Evolutionary conservation across 2,888 invertebrate genomes (phyloP).

Genomic region (Lumbricus terrestris): DNA sequence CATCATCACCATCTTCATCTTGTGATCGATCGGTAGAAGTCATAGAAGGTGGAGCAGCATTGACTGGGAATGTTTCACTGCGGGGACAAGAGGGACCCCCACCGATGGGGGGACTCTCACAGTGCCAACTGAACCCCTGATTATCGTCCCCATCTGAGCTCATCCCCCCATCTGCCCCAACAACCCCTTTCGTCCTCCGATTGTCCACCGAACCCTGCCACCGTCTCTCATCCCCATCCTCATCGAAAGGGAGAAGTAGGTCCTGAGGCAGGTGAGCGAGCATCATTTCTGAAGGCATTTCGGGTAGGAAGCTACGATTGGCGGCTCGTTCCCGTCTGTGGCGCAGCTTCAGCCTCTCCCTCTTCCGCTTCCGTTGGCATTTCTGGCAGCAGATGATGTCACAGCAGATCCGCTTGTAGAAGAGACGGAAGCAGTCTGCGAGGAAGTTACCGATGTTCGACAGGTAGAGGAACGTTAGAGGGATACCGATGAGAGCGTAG

Average conservation of each 20-base stretch:
- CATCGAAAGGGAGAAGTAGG: neutral
- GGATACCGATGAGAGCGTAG: conserved; percentile 45
- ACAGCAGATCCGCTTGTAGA: conserved; percentile 44
- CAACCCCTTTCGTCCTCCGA: neutral
- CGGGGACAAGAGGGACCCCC: neutral
- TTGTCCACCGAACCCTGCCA: neutral
- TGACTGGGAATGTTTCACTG: neutral
- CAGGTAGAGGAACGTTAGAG: conserved; percentile 44
- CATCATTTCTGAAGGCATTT: neutral
- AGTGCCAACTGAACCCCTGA: neutral
- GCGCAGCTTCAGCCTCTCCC: conserved; percentile 33
- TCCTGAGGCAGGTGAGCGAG: neutral
- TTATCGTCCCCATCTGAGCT: neutral
- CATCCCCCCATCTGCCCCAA: neutral
- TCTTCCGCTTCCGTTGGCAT: conserved; percentile 39
- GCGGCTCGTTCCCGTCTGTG: conserved; percentile 24
- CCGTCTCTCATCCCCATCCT: neutral
- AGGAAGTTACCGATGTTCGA: conserved; percentile 47
- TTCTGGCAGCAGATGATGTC: conserved; percentile 42
- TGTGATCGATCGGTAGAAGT: neutral
- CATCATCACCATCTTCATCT: neutral
- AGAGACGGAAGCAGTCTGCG: conserved; percentile 43
- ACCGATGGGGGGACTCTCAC: neutral
- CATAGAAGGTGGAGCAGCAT: neutral
- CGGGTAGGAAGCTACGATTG: conserved; percentile 26